phyloP scores from a whole-genome alignment of 1,140 invertebrate genomes.

The Eueides isabella region DNA sequence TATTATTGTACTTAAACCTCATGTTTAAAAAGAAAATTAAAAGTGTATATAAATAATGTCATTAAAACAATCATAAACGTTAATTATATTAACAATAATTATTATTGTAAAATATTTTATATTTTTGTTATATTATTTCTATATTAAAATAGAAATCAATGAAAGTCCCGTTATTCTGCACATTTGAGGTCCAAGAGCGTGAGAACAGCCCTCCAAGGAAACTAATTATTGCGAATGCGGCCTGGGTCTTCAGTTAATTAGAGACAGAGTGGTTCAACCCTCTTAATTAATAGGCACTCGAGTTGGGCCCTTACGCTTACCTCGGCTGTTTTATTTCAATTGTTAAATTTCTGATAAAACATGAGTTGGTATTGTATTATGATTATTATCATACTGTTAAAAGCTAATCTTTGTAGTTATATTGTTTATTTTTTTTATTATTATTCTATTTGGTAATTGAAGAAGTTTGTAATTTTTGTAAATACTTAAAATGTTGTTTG shows the following conservation, averaged over 20 bases:
- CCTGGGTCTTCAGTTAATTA: conserved; percentile 79
- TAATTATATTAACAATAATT: not conserved
- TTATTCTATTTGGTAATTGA: not conserved
- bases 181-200: conserved; percentile 68
- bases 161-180: conserved; percentile 63
- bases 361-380: conserved; percentile 59
- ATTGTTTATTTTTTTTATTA: not conserved
- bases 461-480: not conserved
- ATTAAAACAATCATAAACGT: not conserved
- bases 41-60: not conserved
- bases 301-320: conserved; percentile 67
- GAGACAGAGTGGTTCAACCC: conserved; percentile 76
- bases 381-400: conserved; percentile 38
- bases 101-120: not conserved
- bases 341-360: conserved; percentile 69
- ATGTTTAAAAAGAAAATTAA: conserved; percentile 7
- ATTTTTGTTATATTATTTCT: not conserved
- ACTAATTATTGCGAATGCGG: conserved; percentile 78
- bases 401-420: conserved; percentile 10
- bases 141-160: conserved; percentile 61
- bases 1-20: not conserved
- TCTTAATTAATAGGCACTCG: conserved; percentile 79
- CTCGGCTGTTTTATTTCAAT: conserved; percentile 73
- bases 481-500: too few relatives aligned
- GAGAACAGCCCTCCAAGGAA: conserved; percentile 75